phyloP scores from a whole-genome alignment of 2,797 vertebrate genomes.

The Danio jaintianensis region DNA sequence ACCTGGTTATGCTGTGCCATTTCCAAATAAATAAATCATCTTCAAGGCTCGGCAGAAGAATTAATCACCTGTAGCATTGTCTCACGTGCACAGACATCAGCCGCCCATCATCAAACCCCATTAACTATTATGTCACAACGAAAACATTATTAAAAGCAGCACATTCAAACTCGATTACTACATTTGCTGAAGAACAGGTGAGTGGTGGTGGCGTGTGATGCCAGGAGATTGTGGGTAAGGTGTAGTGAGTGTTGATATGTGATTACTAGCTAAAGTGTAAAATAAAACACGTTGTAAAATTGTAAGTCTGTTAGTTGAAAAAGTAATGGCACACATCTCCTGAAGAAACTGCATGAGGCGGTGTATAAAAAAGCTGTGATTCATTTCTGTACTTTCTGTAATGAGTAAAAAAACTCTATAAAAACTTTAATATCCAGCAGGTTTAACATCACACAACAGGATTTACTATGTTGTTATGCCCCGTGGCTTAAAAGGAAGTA shows the following conservation, averaged over 20 bases:
- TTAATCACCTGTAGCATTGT: constrained; percentile 69
- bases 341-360: background rate
- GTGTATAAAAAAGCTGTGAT: background rate
- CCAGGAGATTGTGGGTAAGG: background rate
- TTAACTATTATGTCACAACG: constrained; percentile 45
- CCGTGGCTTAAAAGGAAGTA: too few relatives aligned
- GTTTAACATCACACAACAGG: background rate
- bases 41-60: constrained; percentile 67
- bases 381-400: too few relatives aligned
- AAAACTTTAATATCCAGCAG: background rate
- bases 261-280: background rate
- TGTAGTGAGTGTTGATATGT: background rate
- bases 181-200: background rate
- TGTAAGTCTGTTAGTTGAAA: background rate
- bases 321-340: background rate
- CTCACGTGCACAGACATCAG: constrained; percentile 13
- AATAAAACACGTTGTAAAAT: too few relatives aligned
- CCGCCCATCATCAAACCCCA: constrained; percentile 13
- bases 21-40: constrained; percentile 79
- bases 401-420: too few relatives aligned
- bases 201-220: constrained; percentile 8
- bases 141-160: constrained; percentile 40
- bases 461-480: background rate
- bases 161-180: constrained; percentile 22
- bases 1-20: constrained; percentile 71